Percentiles rank a stretch among this genome's conserved stretches.
phyloP scores from a whole-genome alignment of 2,113 vertebrate species.

The Climacteris rufus region DNA sequence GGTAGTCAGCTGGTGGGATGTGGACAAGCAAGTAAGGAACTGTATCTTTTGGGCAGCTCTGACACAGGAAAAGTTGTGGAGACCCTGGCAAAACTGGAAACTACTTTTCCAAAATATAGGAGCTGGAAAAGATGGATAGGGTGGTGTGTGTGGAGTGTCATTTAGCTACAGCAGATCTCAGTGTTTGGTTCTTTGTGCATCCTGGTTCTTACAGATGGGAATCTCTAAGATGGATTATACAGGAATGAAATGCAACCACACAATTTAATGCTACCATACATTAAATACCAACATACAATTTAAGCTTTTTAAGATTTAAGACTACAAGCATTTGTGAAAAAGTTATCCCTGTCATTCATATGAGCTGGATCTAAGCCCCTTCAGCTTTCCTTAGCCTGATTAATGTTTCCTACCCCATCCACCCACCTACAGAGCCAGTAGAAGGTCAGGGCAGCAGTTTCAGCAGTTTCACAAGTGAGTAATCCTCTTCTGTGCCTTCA shows the following conservation, averaged over 20 bases:
- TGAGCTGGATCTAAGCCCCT: neutral
- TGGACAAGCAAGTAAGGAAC: neutral
- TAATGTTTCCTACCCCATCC: neutral
- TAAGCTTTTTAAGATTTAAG: conserved; percentile 5
- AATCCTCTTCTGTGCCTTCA: neutral
- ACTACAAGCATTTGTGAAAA: conserved; percentile 4
- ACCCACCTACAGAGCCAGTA: neutral
- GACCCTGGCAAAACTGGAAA: neutral
- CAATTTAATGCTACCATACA: neutral
- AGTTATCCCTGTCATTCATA: neutral
- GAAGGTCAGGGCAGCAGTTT: neutral
- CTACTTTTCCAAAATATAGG: neutral
- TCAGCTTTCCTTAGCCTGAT: neutral
- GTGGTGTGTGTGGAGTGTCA: neutral
- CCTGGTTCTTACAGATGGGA: neutral
- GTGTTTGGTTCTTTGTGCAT: neutral
- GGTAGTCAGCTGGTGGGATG: neutral
- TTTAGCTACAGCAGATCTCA: neutral
- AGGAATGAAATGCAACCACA: neutral
- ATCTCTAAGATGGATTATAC: neutral
- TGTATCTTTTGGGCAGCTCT: neutral
- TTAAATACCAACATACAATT: neutral
- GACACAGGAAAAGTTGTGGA: neutral
- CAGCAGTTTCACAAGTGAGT: neutral
- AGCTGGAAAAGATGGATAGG: neutral